Percentiles rank a stretch among this genome's conserved stretches.
phyloP scores from a whole-genome alignment of 1,140 invertebrate species.

The Ectropis grisescens region DNA sequence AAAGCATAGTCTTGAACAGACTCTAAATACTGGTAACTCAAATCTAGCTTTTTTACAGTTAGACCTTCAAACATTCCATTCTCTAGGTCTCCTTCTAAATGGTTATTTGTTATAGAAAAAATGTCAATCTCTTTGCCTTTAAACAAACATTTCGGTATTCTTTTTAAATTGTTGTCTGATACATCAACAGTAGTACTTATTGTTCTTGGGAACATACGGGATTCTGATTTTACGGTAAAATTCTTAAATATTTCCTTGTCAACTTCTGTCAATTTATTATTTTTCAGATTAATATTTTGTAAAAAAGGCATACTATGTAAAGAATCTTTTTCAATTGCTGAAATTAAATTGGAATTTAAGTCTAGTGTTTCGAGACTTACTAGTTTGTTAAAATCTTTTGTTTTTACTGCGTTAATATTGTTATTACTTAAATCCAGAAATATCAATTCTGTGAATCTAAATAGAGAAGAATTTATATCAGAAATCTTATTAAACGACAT shows the following conservation, averaged over 20 bases:
- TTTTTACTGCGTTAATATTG: slow-evolving; percentile 17
- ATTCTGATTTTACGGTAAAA: background rate
- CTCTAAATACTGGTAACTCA: slow-evolving; percentile 24
- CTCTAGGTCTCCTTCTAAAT: slow-evolving; percentile 21
- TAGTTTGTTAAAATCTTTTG: slow-evolving; percentile 20
- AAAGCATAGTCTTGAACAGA: slow-evolving; percentile 33
- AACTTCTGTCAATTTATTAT: slow-evolving; percentile 22
- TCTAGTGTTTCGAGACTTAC: slow-evolving; percentile 17
- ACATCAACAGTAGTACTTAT: slow-evolving; percentile 25
- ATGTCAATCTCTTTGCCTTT: slow-evolving; percentile 20
- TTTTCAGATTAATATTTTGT: slow-evolving; percentile 19
- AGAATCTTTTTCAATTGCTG: slow-evolving; percentile 15
- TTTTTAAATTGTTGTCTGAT: slow-evolving; percentile 21
- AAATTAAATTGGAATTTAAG: slow-evolving; percentile 25
- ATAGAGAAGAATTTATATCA: slow-evolving; percentile 26
- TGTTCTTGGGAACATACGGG: too few relatives aligned
- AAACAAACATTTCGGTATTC: slow-evolving; percentile 25
- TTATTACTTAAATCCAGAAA: slow-evolving; percentile 25
- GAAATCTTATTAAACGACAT: slow-evolving; percentile 23
- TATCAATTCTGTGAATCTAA: slow-evolving; percentile 21
- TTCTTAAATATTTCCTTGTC: slow-evolving; percentile 21
- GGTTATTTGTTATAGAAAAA: slow-evolving; percentile 25
- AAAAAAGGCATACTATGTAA: slow-evolving; percentile 21
- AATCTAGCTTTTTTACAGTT: slow-evolving; percentile 17
- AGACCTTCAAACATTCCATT: slow-evolving; percentile 35